Base-by-base conservation (phyloP, 2,113 vertebrate genomes). In the Oreochromis tanganicae region DNA sequence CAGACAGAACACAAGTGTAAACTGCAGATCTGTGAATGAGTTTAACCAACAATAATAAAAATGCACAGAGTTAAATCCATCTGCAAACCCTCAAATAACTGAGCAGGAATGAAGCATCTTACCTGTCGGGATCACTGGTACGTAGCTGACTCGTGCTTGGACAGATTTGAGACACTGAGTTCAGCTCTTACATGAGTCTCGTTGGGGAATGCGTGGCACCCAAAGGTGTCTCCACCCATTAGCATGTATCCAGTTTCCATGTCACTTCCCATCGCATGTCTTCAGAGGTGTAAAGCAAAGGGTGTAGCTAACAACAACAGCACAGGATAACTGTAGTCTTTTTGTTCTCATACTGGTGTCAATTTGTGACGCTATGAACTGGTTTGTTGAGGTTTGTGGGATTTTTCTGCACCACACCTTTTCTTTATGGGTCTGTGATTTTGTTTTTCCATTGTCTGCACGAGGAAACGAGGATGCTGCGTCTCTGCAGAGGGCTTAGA, bases 61-160 rank as follows among this genome's bases (percentile, higher is more conserved):
- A 52, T 78, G 4, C 46, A 21, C n/a, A 12, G 54, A 55, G 54
- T 10, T 6, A 78, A 78, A 78, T 78, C n/a, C 63, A 68, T 14
- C 13, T 11, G 4, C 10, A 71, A 68, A 55, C 21, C 36, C 36
- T 68, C 6, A 52, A 6, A 78, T 1, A 78, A 78, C 9, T 7
- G 17, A 52, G 27, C 29, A 71, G 41, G 54, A 59, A 55, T 7
- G 10, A 29, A 46, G 7, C 9, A 1, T 2, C 92, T 90, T 83
- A 94, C 93, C 90, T 94, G 89, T 84, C 16, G 2, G n/a, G 79
- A 32, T 83, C 83, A 16, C 57, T 2, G 86, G 21, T 88, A 84
- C 24, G 81, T 46, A 43, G 46, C 71, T 85, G 21, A 4, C 87
- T 89, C 4, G 2, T 14, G 79, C 54, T 4, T 1, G 9, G 41